A percentile compares a stretch with the other conserved stretches of the same genome.
Evolutionary conservation across 1,140 invertebrate genomes (phyloP).

Genomic region (Gyrodactylus salaris): DNA sequence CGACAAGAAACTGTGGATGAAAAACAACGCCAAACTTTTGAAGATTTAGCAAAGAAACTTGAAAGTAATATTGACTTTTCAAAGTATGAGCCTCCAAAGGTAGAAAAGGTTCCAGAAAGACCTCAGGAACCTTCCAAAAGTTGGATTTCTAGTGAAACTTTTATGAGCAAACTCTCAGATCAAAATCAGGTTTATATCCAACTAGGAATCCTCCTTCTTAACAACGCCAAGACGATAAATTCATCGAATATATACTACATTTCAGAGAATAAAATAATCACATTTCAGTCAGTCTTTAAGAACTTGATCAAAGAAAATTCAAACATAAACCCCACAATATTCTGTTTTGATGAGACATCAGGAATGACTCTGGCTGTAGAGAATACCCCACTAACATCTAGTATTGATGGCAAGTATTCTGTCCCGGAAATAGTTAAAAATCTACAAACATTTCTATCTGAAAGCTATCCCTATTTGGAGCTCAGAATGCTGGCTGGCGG

Average conservation of each 20-base stretch:
- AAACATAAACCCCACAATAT: slow-evolving; percentile 4
- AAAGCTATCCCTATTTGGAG: neutral
- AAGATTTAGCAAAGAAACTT: neutral
- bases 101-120: neutral
- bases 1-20: neutral
- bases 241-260: neutral
- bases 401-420: neutral
- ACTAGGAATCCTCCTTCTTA: neutral
- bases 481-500: neutral
- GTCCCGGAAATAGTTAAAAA: neutral
- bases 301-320: slow-evolving; percentile 21
- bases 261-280: slow-evolving; percentile 11
- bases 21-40: neutral
- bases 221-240: neutral
- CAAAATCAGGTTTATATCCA: neutral
- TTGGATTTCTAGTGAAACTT: neutral
- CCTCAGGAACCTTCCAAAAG: neutral
- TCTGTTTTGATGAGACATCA: neutral
- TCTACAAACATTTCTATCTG: neutral
- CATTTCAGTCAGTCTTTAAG: slow-evolving; percentile 16
- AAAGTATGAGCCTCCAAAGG: neutral
- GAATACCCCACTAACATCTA: neutral
- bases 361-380: neutral
- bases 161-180: neutral
- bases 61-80: neutral